A percentile compares a stretch with the other conserved stretches of the same genome.
phyloP scores from a whole-genome alignment of 2,797 vertebrate species.

The Lates japonicus region DNA sequence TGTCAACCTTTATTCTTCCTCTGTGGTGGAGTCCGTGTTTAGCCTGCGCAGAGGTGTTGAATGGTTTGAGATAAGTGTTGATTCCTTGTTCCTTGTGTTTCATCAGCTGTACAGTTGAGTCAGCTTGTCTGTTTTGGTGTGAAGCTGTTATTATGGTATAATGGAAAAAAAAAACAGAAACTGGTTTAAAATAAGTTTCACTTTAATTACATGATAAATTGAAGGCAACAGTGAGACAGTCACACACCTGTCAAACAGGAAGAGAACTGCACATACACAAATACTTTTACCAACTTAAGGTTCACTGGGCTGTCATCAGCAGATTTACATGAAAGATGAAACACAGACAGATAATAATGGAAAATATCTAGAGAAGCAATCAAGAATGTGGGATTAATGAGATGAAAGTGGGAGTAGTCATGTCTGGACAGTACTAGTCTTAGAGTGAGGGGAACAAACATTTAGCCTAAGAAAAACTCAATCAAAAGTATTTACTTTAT shows the following conservation, averaged over 20 bases:
- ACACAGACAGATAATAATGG: background rate
- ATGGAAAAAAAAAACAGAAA: background rate
- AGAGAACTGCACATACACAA: background rate
- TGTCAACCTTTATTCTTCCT: background rate
- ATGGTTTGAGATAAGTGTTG: background rate
- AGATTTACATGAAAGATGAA: constrained; percentile 3
- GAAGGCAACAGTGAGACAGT: background rate
- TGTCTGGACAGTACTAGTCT: constrained; percentile 19
- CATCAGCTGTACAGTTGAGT: background rate
- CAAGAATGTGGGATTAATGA: constrained; percentile 17
- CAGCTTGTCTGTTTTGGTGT: background rate
- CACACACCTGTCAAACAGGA: background rate
- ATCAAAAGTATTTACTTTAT: constrained; percentile 13
- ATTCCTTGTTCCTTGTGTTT: background rate
- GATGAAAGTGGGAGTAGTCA: background rate
- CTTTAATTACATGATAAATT: background rate
- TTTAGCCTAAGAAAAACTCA: background rate
- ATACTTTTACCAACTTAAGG: background rate
- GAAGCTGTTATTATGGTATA: background rate
- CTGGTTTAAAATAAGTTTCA: background rate
- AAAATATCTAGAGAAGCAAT: constrained; percentile 19
- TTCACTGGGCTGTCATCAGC: background rate
- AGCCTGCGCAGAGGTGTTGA: background rate
- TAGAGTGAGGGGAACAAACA: constrained; percentile 25
- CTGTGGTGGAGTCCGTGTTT: background rate